These are phyloP conservation scores for Cactoblastis cactorum DNA, from an alignment of 2,888 invertebrate genomes.

Conservation along the genomic window DNA sequence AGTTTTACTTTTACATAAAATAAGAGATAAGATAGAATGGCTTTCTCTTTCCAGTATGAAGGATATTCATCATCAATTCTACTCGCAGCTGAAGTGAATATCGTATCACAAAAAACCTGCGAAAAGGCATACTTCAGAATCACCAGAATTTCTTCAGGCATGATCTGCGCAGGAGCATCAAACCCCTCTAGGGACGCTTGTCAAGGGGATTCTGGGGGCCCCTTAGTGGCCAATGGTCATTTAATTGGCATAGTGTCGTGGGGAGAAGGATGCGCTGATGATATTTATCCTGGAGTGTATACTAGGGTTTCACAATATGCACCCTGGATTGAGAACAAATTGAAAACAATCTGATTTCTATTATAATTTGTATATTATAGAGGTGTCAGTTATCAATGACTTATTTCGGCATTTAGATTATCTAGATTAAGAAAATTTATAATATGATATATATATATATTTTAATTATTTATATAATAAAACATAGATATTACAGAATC, in stretches of 20 bases:
- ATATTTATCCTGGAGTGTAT: constrained; percentile 77
- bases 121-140: constrained; percentile 50
- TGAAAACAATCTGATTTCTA: background rate
- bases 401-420: no score
- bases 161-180: constrained; percentile 62
- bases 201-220: constrained; percentile 81
- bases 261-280: constrained; percentile 77
- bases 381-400: no score
- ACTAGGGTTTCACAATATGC: constrained; percentile 66
- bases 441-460: no score
- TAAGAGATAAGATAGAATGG: background rate
- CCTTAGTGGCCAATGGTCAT: constrained; percentile 62
- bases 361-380: no score
- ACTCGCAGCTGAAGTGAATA: constrained; percentile 54
- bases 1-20: no score
- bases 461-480: no score
- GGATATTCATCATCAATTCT: constrained; percentile 50
- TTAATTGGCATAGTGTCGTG: constrained; percentile 79
- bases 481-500: no score
- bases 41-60: constrained; percentile 44
- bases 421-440: no score
- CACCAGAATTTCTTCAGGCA: constrained; percentile 49
- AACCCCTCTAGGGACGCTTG: constrained; percentile 64
- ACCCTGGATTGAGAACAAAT: constrained; percentile 44
- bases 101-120: constrained; percentile 58